Percentiles rank a stretch among this genome's conserved stretches.
These are phyloP conservation scores for Pteruthius melanotis DNA, from an alignment of 2,113 vertebrate genomes.

Conservation along the genomic window DNA sequence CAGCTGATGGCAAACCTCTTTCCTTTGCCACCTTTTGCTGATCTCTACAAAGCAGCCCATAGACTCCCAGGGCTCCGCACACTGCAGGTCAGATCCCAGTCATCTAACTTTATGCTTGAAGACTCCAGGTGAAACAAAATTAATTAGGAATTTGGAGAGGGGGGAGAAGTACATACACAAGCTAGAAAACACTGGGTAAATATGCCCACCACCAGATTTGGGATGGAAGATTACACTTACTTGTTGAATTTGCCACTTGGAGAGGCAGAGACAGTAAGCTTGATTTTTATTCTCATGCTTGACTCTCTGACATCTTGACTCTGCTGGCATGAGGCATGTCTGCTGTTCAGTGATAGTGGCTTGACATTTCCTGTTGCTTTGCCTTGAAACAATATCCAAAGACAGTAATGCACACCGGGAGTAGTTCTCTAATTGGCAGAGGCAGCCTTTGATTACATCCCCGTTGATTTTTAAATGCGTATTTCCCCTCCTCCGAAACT, in stretches of 20 bases:
- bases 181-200: background rate
- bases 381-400: background rate
- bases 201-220: background rate
- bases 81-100: background rate
- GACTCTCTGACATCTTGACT: background rate
- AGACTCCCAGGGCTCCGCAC: background rate
- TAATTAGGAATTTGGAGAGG: background rate
- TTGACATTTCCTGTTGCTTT: slow-evolving; percentile 32
- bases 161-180: background rate
- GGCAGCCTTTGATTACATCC: background rate
- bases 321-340: background rate
- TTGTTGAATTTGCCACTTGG: background rate
- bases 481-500: background rate
- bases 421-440: background rate
- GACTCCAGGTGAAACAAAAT: background rate
- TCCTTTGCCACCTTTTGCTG: background rate
- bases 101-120: background rate
- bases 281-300: background rate
- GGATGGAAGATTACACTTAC: background rate
- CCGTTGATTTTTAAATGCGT: background rate
- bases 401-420: background rate
- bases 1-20: background rate
- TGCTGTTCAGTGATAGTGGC: slow-evolving; percentile 1
- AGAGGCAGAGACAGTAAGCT: background rate
- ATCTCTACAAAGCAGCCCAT: accelerated